Percentiles rank a stretch among this genome's conserved stretches.
Conservation (phyloP, 2,797 vertebrate species). For the Pangasius mekongensis region DNA sequence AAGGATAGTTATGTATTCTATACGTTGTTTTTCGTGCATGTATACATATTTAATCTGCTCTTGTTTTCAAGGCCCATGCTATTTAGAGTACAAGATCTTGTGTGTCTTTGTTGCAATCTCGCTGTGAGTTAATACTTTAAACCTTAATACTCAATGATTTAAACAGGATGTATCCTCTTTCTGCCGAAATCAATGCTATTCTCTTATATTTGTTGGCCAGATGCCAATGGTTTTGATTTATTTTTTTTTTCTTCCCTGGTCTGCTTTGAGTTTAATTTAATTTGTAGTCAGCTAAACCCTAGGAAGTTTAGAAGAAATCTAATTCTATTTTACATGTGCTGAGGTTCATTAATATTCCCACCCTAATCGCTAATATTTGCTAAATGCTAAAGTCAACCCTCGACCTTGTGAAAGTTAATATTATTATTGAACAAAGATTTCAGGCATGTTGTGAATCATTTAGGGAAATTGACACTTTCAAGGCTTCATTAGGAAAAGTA, state of each 20-base stretch:
- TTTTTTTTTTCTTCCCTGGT: neutral
- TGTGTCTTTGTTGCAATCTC: neutral
- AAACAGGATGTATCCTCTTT: neutral
- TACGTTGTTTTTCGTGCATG: neutral
- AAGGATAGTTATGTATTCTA: neutral
- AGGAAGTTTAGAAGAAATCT: neutral
- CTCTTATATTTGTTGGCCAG: slow-evolving; percentile 2
- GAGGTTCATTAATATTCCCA: neutral
- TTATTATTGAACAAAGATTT: neutral
- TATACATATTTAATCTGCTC: neutral
- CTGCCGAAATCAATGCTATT: neutral
- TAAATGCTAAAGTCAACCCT: neutral
- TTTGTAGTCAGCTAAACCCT: no score
- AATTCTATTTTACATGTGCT: neutral
- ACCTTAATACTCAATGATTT: neutral
- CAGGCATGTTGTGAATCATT: slow-evolving; percentile 1
- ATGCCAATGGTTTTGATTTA: neutral
- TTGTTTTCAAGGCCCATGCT: neutral
- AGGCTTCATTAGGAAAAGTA: slow-evolving; percentile 6
- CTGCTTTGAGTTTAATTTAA: neutral
- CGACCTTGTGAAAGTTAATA: neutral
- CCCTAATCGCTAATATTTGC: neutral
- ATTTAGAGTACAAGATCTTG: neutral
- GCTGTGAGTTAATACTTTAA: neutral
- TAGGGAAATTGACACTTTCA: slow-evolving; percentile 8